Percentiles rank a stretch among this genome's conserved stretches.
Evolutionary conservation across 1,140 invertebrate species (phyloP).

Genomic region (Tachypleus tridentatus): DNA sequence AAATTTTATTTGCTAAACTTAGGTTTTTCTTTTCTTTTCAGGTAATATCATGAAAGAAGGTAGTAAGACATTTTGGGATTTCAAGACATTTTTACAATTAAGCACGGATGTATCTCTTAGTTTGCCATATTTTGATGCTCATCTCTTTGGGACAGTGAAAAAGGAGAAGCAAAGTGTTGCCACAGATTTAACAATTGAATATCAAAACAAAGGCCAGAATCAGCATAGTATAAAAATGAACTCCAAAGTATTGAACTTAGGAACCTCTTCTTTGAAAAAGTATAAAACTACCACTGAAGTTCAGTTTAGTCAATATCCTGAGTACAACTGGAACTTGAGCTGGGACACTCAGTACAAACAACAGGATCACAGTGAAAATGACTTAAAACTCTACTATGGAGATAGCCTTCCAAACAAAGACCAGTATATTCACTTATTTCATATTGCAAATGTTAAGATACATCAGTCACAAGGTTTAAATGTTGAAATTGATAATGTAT

Average conservation of each 20-base stretch:
- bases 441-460: background rate
- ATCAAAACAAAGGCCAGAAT: slow-evolving; percentile 10
- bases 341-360: slow-evolving; percentile 15
- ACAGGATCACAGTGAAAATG: slow-evolving; percentile 8
- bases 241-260: slow-evolving; percentile 8
- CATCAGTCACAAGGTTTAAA: too few relatives aligned
- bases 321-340: slow-evolving; percentile 8
- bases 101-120: too few relatives aligned
- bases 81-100: too few relatives aligned
- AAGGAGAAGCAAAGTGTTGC: background rate
- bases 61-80: slow-evolving; percentile 5
- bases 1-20: background rate
- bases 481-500: background rate
- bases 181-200: slow-evolving; percentile 8
- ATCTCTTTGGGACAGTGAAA: too few relatives aligned
- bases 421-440: slow-evolving; percentile 6
- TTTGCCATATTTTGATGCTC: too few relatives aligned
- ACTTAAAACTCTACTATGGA: slow-evolving; percentile 12
- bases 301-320: slow-evolving; percentile 11
- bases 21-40: slow-evolving; percentile 2
- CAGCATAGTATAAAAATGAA: slow-evolving; percentile 13
- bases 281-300: background rate
- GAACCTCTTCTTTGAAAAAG: background rate
- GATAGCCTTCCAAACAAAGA: slow-evolving; percentile 12
- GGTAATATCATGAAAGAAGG: slow-evolving; percentile 13